phyloP scores from a whole-genome alignment of 2,888 invertebrate species.

The Oligia fasciuncula region DNA sequence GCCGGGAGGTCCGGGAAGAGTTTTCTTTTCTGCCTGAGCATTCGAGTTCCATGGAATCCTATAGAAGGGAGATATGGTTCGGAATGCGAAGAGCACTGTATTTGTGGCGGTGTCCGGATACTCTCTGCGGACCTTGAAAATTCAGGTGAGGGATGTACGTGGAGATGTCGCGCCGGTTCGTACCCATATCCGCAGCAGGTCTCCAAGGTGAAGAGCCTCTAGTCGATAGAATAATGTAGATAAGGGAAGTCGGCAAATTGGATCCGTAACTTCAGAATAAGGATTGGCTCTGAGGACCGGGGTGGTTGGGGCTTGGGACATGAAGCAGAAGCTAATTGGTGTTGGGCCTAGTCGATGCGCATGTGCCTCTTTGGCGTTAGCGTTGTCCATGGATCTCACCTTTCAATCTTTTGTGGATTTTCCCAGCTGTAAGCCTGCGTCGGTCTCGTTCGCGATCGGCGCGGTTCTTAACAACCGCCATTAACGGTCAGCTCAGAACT shows the following conservation, averaged over 20 bases:
- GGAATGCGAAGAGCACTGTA: slow-evolving; percentile 80
- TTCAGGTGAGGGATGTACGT: slow-evolving; percentile 78
- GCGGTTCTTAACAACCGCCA: slow-evolving; percentile 72
- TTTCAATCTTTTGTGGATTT: slow-evolving; percentile 70
- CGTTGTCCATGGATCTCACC: slow-evolving; percentile 69
- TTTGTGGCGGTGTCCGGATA: slow-evolving; percentile 75
- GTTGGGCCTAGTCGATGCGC: not conserved
- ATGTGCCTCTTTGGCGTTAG: slow-evolving; percentile 41
- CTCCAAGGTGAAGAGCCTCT: slow-evolving; percentile 86
- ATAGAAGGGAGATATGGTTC: slow-evolving; percentile 88
- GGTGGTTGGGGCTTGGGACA: slow-evolving; percentile 25
- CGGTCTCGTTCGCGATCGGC: slow-evolving; percentile 68
- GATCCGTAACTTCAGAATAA: slow-evolving; percentile 92
- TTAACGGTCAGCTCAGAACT: slow-evolving; percentile 90
- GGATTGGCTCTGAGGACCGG: slow-evolving; percentile 91
- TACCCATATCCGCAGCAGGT: slow-evolving; percentile 94
- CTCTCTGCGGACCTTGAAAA: slow-evolving; percentile 80
- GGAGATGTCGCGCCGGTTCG: slow-evolving; percentile 84
- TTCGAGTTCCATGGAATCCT: slow-evolving; percentile 86
- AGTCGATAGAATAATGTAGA: slow-evolving; percentile 91
- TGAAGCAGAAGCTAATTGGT: slow-evolving; percentile 11
- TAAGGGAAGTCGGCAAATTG: slow-evolving; percentile 93
- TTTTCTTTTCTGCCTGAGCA: slow-evolving; percentile 73
- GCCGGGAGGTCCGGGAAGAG: slow-evolving; percentile 91
- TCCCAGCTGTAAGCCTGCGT: slow-evolving; percentile 65